Evolutionary conservation across 2,888 invertebrate species (phyloP).

Genomic region (Synergus japonicus): DNA sequence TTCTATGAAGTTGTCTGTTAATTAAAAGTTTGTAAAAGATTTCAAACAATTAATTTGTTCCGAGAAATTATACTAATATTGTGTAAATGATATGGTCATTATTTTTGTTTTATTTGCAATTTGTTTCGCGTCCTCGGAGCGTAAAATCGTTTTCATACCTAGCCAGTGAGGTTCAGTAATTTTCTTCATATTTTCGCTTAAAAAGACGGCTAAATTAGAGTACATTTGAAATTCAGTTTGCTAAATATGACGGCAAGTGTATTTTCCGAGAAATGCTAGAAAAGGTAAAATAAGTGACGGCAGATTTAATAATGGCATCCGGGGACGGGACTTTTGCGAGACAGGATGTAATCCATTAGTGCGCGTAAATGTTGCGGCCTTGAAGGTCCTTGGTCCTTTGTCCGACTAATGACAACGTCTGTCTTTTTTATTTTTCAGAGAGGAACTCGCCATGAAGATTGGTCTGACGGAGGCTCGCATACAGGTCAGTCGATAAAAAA

Average conservation of each 20-base stretch:
- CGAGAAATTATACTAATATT: background rate
- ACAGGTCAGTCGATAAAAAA: constrained; percentile 84
- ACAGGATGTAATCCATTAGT: constrained; percentile 54
- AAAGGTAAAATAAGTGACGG: constrained; percentile 20
- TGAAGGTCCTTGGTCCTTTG: constrained; percentile 52
- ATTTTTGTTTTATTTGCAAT: constrained; percentile 18
- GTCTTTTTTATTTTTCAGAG: constrained; percentile 83
- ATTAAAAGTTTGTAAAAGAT: background rate
- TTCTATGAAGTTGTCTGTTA: background rate
- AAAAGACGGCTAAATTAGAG: constrained; percentile 4
- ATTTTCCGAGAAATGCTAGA: constrained; percentile 9
- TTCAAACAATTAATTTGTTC: background rate
- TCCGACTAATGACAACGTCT: constrained; percentile 46
- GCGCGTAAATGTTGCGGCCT: constrained; percentile 50
- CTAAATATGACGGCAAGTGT: background rate
- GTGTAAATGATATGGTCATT: background rate
- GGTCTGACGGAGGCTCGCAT: constrained; percentile 96
- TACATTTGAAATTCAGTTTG: background rate
- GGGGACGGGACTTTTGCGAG: constrained; percentile 26
- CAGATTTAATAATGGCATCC: constrained; percentile 38
- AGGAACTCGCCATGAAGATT: constrained; percentile 96
- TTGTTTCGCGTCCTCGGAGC: constrained; percentile 37
- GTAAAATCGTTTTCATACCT: constrained; percentile 22
- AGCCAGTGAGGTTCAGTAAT: background rate
- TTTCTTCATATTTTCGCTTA: background rate